Percentiles rank a stretch among this genome's conserved stretches.
Conservation (phyloP, 2,113 vertebrate genomes). For the Nipponia nippon region DNA sequence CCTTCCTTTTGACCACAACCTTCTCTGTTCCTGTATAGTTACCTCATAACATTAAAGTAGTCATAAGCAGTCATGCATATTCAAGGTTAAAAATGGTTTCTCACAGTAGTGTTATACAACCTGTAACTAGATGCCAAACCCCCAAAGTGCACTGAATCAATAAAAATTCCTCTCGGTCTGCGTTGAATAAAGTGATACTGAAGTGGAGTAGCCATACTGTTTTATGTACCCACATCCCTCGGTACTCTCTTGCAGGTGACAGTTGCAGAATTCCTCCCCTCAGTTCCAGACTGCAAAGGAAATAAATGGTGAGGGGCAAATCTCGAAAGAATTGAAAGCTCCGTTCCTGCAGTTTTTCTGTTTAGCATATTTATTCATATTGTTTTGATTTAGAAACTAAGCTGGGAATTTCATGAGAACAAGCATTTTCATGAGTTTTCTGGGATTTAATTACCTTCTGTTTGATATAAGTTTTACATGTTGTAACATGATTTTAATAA, state of each 20-base stretch:
- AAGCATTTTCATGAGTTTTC: not conserved
- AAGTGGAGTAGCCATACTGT: not conserved
- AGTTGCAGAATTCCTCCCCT: not conserved
- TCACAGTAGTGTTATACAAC: not conserved
- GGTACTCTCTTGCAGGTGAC: not conserved
- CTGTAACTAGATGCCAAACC: conserved; percentile 34
- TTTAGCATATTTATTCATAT: not conserved
- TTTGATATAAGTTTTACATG: not conserved
- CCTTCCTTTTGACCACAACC: not conserved
- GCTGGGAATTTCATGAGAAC: not conserved
- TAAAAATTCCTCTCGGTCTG: conserved; percentile 29
- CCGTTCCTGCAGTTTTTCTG: not conserved
- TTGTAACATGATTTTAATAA: conserved; percentile 4
- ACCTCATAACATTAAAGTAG: conserved; percentile 13
- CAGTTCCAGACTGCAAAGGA: not conserved
- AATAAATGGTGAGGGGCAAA: not conserved
- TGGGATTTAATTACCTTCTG: not conserved
- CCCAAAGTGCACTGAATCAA: conserved; percentile 29
- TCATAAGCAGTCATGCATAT: not conserved
- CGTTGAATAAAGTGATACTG: not conserved
- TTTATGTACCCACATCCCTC: not conserved
- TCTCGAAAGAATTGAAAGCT: not conserved
- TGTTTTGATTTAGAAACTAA: not conserved
- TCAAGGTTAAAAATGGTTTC: conserved; percentile 17
- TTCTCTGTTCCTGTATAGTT: not conserved